These are phyloP conservation scores for Elaphurus davidianus DNA, from an alignment of 2,113 vertebrate genomes.

Conservation along the genomic window DNA sequence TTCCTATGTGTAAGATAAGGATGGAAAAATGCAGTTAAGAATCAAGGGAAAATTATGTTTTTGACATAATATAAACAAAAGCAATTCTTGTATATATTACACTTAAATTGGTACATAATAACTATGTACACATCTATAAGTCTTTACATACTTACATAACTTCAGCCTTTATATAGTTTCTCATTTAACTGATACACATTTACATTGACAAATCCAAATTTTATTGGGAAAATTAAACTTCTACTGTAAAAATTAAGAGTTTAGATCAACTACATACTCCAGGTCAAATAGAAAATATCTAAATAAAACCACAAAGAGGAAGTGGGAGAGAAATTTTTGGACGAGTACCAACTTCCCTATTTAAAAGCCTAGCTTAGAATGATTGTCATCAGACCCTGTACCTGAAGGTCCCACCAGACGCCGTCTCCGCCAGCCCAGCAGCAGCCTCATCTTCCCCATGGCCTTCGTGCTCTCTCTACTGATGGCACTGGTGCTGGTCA, in stretches of 20 bases:
- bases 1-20: background rate
- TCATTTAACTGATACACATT: background rate
- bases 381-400: background rate
- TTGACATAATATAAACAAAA: background rate
- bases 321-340: background rate
- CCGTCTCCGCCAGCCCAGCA: fast-evolving
- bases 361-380: background rate
- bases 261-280: background rate
- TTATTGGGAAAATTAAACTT: background rate
- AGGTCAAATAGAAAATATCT: background rate
- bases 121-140: no score
- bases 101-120: background rate
- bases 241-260: background rate
- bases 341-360: background rate
- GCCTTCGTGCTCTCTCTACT: background rate
- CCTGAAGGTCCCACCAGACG: fast-evolving
- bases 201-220: background rate
- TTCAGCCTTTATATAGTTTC: background rate
- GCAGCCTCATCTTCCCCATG: background rate
- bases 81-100: background rate
- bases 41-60: background rate
- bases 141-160: background rate
- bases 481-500: background rate
- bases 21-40: background rate
- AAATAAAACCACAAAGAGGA: background rate